Conservation (phyloP, 2,797 vertebrate species). For the Garrulus glandarius region DNA sequence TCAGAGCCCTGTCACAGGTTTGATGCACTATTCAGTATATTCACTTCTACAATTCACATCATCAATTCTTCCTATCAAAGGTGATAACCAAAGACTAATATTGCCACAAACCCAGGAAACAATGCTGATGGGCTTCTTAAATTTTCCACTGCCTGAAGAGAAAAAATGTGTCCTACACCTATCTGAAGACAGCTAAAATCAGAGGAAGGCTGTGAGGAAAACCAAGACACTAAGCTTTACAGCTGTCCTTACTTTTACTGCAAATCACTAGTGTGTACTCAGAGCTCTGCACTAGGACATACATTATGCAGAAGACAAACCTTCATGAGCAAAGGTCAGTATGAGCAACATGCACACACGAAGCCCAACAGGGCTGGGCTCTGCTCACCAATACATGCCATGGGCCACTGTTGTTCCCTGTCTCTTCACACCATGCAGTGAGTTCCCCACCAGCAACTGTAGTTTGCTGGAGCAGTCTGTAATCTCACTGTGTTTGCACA, state of each 20-base stretch:
- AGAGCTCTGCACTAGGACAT: neutral
- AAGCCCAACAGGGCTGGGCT: neutral
- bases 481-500: neutral
- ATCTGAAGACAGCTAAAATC: neutral
- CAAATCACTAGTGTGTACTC: neutral
- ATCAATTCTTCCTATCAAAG: neutral
- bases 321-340: neutral
- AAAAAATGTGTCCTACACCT: neutral
- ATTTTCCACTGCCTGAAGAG: neutral
- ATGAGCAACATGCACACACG: neutral
- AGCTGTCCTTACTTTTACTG: neutral
- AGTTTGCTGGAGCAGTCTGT: neutral
- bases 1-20: neutral
- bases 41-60: neutral
- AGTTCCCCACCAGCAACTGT: neutral
- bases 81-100: neutral
- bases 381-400: neutral
- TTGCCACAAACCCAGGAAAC: neutral
- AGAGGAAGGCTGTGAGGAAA: neutral
- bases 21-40: neutral
- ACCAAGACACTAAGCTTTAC: neutral
- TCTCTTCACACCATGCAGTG: neutral
- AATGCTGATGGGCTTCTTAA: neutral
- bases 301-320: neutral
- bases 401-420: fast-evolving